Base-by-base conservation (phyloP, 2,113 vertebrate genomes). In the Mustelus asterias region DNA sequence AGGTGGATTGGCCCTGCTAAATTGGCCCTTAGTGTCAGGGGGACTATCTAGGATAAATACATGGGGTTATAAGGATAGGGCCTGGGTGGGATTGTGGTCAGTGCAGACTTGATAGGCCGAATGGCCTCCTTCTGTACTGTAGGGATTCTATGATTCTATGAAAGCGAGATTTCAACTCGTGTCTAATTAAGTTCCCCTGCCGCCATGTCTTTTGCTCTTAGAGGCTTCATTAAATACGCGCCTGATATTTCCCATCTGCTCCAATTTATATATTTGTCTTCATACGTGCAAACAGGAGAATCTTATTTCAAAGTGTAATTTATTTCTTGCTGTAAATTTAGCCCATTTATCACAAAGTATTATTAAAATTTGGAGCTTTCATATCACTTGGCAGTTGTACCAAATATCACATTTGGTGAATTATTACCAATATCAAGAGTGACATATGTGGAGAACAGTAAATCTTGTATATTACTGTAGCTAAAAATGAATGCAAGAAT, bases 231-330 rank as follows among this genome's bases (percentile, higher is more conserved):
- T 67, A 67, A 67, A 67, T 67, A 67, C 65, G 2, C 16, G 65
- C 65, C 65, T 1, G 9, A 93, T 93, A 63, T 63, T 93, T 9
- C 4, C 90, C 16, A 65, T 63, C 33, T 93, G 60, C 33, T 93
- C 83, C 48, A 86, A 86, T 86, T 41, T 86, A 48, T 93, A n/a
- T 93, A 93, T 22, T 94, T 94, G 63, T 67, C 6, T 93, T 16
- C n/a, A 22, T 3, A 22, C 9, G 18, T 20, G 41, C 9, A 94
- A 93, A 93, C 3, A 63, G 54, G 16, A 94, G 3, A 65, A 69
- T n/a, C 9, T 37, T 67, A 67, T 94, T 41, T 69, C 67, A n/a
- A 94, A 41, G 58, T 22, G 33, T 41, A 41, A 9, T 69, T 94
- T 48, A 94, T 41, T 94, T 44, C 37, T 69, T 65, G 22, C 20